A percentile compares a stretch with the other conserved stretches of the same genome.
These are phyloP conservation scores for Diaperis boleti DNA, from an alignment of 2,888 invertebrate species.

Conservation along the genomic window DNA sequence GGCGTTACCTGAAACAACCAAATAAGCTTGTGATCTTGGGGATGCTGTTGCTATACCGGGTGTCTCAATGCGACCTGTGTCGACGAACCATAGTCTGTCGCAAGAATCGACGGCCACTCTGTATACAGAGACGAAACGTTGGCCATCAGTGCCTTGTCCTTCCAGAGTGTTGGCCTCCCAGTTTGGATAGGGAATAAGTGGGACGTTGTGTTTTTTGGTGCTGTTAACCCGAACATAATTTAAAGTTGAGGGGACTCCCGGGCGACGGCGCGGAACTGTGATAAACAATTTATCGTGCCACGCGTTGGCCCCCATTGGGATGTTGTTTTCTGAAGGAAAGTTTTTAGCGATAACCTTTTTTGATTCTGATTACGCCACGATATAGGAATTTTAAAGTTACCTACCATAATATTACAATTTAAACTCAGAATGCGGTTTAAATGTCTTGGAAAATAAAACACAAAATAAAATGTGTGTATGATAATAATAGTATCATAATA, in stretches of 20 bases:
- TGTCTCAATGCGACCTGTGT: conserved; percentile 79
- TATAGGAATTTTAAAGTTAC: no score
- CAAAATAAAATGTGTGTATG: no score
- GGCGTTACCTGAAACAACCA: conserved; percentile 64
- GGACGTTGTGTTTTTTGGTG: conserved; percentile 66
- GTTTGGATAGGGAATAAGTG: conserved; percentile 70
- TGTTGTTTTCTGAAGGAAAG: conserved; percentile 68
- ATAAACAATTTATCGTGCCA: conserved; percentile 77
- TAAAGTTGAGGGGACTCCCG: conserved; percentile 69
- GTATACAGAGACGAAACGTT: conserved; percentile 75
- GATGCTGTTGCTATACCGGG: conserved; percentile 71
- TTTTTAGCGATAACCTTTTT: conserved; percentile 2
- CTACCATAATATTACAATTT: no score
- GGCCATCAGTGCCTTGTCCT: conserved; percentile 38
- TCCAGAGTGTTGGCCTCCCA: conserved; percentile 73
- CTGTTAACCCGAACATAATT: conserved; percentile 64
- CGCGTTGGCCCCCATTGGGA: conserved; percentile 76
- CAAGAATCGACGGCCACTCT: conserved; percentile 79
- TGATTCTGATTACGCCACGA: background rate
- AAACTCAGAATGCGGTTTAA: no score
- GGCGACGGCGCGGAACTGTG: conserved; percentile 78
- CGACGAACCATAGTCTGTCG: conserved; percentile 83
- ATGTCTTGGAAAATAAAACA: no score
- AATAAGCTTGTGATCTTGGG: background rate
- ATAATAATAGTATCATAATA: no score